Evolutionary conservation across 2,113 vertebrate genomes (phyloP).

Genomic region (Mirounga angustirostris): DNA sequence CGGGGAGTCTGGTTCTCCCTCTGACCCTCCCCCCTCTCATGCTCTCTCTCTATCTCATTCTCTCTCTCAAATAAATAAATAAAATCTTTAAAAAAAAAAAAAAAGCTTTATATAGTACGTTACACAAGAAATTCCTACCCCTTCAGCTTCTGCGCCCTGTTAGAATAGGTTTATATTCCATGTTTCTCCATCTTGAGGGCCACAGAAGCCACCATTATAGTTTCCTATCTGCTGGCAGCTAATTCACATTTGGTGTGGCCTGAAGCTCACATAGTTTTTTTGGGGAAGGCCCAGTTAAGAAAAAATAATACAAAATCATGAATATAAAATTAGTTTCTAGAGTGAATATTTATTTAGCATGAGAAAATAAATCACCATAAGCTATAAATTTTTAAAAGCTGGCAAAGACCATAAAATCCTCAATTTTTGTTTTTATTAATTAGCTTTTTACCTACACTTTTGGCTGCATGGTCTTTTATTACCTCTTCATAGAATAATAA

Average conservation of each 20-base stretch:
- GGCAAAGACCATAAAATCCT: background rate
- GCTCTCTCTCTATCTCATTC: too few species aligned
- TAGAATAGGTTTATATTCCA: background rate
- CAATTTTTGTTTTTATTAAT: background rate
- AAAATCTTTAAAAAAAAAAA: too few species aligned
- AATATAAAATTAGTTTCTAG: background rate
- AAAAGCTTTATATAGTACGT: background rate
- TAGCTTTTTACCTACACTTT: background rate
- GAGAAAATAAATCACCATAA: conserved; percentile 24
- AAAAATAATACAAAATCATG: background rate
- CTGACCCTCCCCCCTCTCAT: too few species aligned
- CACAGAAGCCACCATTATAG: background rate
- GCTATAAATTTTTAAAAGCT: conserved; percentile 7
- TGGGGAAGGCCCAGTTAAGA: background rate
- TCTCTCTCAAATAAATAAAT: too few species aligned
- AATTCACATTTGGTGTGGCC: background rate
- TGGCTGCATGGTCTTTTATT: background rate
- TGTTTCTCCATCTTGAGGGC: background rate
- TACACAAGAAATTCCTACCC: background rate
- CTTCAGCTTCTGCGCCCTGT: background rate
- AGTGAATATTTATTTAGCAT: background rate
- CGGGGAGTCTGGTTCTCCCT: too few species aligned
- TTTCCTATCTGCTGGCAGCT: background rate
- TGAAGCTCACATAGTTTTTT: background rate
- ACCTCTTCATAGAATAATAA: background rate